phyloP scores from a whole-genome alignment of 2,888 invertebrate genomes.

The Phalangium opilio region DNA sequence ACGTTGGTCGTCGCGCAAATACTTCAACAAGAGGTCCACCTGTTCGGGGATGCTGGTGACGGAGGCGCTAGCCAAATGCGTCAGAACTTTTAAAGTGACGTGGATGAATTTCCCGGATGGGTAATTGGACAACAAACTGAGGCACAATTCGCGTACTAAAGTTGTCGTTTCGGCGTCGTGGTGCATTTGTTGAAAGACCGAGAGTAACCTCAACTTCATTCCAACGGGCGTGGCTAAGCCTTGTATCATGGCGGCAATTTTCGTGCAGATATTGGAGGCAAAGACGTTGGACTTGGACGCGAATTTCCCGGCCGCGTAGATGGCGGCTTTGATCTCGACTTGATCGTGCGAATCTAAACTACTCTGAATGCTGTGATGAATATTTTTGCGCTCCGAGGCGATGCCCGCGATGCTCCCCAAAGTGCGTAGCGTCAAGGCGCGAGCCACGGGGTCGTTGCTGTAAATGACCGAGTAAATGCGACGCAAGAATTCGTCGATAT shows the following conservation, averaged over 20 bases:
- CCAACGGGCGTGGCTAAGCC: constrained; percentile 81
- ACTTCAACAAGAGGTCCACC: constrained; percentile 50
- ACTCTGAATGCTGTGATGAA: constrained; percentile 82
- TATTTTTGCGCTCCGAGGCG: constrained; percentile 82
- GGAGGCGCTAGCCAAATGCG: constrained; percentile 71
- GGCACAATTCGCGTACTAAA: constrained; percentile 55
- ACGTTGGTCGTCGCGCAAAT: constrained; percentile 51
- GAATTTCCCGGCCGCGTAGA: constrained; percentile 85
- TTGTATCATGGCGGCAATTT: constrained; percentile 87
- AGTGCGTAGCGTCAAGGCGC: constrained; percentile 73
- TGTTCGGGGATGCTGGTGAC: constrained; percentile 81
- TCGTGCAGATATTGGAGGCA: constrained; percentile 87
- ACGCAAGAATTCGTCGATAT: constrained; percentile 82
- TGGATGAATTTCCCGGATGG: constrained; percentile 63
- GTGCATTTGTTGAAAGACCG: constrained; percentile 83
- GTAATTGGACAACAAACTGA: constrained; percentile 55
- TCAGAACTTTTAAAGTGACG: constrained; percentile 69
- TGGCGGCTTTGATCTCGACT: constrained; percentile 90
- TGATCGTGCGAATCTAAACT: constrained; percentile 87
- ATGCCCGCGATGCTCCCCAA: constrained; percentile 83
- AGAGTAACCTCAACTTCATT: constrained; percentile 74
- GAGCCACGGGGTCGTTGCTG: constrained; percentile 87
- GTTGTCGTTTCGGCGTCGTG: constrained; percentile 60
- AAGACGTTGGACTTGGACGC: constrained; percentile 80
- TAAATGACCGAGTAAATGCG: constrained; percentile 85